These are phyloP conservation scores for Burhinus bistriatus DNA, from an alignment of 2,113 vertebrate genomes.

Conservation along the genomic window DNA sequence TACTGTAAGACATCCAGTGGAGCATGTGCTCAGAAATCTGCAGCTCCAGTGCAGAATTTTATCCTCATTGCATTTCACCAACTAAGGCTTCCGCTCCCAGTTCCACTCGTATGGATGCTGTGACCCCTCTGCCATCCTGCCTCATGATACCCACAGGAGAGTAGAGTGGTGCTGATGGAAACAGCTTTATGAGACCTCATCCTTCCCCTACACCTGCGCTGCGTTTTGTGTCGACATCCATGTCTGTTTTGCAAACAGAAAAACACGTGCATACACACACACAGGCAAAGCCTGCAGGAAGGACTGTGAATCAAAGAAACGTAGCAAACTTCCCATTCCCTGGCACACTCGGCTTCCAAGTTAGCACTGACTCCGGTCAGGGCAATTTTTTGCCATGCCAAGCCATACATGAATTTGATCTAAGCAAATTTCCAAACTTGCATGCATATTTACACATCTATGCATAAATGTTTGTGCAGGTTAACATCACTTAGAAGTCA, in stretches of 20 bases:
- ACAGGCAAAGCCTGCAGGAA: not conserved
- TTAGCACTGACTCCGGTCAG: not conserved
- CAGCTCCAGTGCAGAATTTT: not conserved
- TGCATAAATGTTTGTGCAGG: not conserved
- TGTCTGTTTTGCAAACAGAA: not conserved
- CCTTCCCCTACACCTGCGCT: not conserved
- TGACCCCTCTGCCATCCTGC: not conserved
- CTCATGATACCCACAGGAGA: not conserved
- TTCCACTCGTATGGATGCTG: not conserved
- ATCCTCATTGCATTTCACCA: not conserved
- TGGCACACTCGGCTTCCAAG: not conserved
- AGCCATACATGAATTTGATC: not conserved
- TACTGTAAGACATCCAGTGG: not conserved
- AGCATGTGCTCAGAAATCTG: rapidly evolving
- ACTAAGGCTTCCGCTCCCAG: not conserved
- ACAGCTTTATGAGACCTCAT: not conserved
- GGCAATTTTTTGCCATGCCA: not conserved
- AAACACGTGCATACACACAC: rapidly evolving
- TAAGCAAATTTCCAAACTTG: not conserved
- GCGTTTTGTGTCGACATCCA: not conserved
- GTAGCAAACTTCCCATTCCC: not conserved
- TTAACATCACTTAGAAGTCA: not conserved
- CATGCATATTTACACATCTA: not conserved
- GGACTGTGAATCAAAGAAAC: not conserved
- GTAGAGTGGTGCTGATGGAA: not conserved